phyloP scores from a whole-genome alignment of 2,888 invertebrate species.

The Drosophila suboccidentalis region DNA sequence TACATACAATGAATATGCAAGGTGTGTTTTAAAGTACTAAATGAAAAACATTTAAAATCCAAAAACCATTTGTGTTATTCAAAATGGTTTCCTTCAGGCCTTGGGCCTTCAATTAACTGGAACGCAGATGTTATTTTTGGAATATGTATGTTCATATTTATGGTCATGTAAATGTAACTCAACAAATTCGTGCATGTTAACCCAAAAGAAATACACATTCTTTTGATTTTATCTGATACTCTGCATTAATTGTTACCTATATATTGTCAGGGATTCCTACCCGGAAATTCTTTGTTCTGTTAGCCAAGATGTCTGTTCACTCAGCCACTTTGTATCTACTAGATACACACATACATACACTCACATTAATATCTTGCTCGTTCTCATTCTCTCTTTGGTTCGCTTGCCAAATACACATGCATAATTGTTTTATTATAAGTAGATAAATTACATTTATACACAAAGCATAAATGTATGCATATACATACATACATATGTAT shows the following conservation, averaged over 20 bases:
- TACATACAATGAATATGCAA: conserved; percentile 9
- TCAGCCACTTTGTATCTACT: background rate
- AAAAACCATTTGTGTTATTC: conserved; percentile 8
- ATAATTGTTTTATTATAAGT: background rate
- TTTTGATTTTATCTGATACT: background rate
- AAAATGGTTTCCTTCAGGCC: conserved; percentile 12
- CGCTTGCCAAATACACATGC: background rate
- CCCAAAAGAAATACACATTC: background rate
- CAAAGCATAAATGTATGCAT: background rate
- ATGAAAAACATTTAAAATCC: conserved; percentile 11
- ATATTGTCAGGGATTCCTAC: background rate
- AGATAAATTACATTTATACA: background rate
- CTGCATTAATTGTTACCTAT: background rate
- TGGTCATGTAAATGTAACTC: conserved; percentile 6
- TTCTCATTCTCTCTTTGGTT: background rate
- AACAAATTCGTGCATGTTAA: background rate
- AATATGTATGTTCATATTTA: background rate
- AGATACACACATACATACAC: background rate
- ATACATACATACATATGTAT: too few relatives aligned
- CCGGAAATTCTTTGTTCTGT: conserved; percentile 16
- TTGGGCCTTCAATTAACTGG: conserved; percentile 3
- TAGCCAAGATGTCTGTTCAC: conserved; percentile 6
- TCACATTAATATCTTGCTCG: background rate
- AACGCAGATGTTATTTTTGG: conserved; percentile 12
- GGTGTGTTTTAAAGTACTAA: conserved; percentile 23